phyloP scores from a whole-genome alignment of 2,797 vertebrate species.

The Rachycentron canadum region DNA sequence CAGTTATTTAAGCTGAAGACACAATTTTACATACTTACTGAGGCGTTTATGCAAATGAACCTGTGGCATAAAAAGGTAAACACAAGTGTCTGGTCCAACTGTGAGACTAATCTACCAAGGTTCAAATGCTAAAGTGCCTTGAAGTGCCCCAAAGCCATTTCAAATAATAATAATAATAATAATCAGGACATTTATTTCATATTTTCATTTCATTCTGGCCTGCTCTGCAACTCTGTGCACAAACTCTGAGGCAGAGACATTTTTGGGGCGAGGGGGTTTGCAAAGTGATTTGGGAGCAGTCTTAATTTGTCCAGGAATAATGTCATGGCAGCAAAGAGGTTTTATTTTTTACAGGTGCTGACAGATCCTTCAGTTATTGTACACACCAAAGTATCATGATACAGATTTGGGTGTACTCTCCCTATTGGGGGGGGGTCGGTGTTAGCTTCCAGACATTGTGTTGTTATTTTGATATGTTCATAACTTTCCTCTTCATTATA shows the following conservation, averaged over 20 bases:
- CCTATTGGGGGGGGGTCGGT: too few species aligned
- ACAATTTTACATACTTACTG: neutral
- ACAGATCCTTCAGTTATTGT: neutral
- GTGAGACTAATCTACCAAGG: neutral
- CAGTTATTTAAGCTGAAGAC: neutral
- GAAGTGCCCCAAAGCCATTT: neutral
- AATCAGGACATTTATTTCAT: neutral
- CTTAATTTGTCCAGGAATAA: neutral
- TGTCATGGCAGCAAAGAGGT: neutral
- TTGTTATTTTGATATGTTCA: conserved; percentile 1
- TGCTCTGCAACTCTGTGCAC: conserved; percentile 4
- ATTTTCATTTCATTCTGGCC: too few species aligned
- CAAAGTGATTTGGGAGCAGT: neutral
- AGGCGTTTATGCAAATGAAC: conserved; percentile 6
- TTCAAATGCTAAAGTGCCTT: conserved; percentile 17
- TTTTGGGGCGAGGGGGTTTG: neutral
- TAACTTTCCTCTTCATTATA: conserved; percentile 7
- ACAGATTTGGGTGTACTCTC: neutral
- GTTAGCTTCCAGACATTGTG: neutral
- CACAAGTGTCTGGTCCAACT: neutral
- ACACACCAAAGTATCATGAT: neutral
- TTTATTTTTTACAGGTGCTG: neutral
- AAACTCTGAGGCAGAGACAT: conserved; percentile 3
- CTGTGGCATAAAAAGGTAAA: conserved; percentile 23
- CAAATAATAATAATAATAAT: neutral